Evolutionary conservation across 2,888 invertebrate species (phyloP), one percentile per base, ranked within the genome.

Genomic region (Panopea generosa): DNA sequence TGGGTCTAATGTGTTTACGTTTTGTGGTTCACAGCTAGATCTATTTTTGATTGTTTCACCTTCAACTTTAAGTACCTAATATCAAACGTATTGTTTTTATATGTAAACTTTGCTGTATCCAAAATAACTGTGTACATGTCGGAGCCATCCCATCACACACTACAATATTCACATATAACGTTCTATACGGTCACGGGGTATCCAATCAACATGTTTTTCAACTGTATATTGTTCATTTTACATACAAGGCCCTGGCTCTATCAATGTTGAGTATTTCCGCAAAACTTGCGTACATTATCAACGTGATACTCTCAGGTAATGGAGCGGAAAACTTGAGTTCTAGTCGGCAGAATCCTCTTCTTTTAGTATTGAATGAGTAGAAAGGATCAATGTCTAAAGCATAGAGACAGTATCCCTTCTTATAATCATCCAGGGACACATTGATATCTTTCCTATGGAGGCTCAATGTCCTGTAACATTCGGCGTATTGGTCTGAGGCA

Each of bases 271-370:
- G 59, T 18, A 71, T 22, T 40, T 63, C 72, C 14, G 75, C 75
- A 53, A 71, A 78, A 6, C 22, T 68, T 2, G 61, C 72, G 57
- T 79, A 75, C 66, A 79, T 65, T 1, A 78, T 40, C 62, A 78
- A 26, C 6, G 71, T 75, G 11, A 63, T 59, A 22, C 65, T 75
- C 24, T 71, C 72, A 1, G 68, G 71, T 65, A 75, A 56, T 43
- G 79, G 45, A 9, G 22, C 60, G n/a, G 59, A 43, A 38, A 72
- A 79, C 27, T 60, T 65, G 9, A 72, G 55, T 57, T 79, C 75
- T 29, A 72, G 43, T 26, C 72, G 65, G 62, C 65, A 66, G 26
- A 68, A 63, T 26, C 66, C 78, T 60, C 26, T 74, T 57, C 69
- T 43, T 66, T 74, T 66, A 2, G 60, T 53, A 33, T 70, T 74